These are phyloP conservation scores for Orcinus orca DNA, from an alignment of 2,113 vertebrate genomes.

Conservation along the genomic window DNA sequence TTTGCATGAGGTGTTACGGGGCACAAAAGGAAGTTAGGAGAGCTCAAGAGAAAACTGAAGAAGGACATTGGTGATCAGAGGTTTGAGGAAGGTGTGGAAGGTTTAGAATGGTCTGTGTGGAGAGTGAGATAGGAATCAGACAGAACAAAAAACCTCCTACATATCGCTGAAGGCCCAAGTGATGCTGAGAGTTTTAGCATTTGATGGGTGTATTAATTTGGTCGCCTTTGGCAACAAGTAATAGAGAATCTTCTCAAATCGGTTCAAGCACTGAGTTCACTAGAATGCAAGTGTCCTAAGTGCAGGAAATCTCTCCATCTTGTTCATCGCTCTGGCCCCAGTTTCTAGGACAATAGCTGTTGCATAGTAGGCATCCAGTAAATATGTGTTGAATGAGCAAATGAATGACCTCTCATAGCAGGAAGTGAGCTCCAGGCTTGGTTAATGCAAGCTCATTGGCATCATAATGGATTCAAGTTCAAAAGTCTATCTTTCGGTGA, in stretches of 20 bases:
- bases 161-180: neutral
- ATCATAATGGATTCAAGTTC: neutral
- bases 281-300: neutral
- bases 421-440: neutral
- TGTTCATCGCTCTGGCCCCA: neutral
- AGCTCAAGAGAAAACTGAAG: neutral
- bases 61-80: neutral
- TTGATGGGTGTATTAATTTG: neutral
- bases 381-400: neutral
- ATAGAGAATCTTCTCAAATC: conserved; percentile 20
- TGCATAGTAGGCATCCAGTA: neutral
- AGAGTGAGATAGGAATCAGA: neutral
- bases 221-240: conserved; percentile 22
- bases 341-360: neutral
- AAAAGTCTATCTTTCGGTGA: neutral
- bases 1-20: neutral
- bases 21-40: neutral
- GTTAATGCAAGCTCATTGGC: neutral
- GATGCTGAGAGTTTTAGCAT: neutral
- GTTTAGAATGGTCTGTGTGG: neutral
- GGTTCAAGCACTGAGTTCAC: neutral
- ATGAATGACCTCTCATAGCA: neutral
- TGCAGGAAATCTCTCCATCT: neutral
- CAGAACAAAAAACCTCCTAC: neutral
- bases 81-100: neutral